phyloP scores from a whole-genome alignment of 2,113 vertebrate species.

The Anser brachyrhynchus region DNA sequence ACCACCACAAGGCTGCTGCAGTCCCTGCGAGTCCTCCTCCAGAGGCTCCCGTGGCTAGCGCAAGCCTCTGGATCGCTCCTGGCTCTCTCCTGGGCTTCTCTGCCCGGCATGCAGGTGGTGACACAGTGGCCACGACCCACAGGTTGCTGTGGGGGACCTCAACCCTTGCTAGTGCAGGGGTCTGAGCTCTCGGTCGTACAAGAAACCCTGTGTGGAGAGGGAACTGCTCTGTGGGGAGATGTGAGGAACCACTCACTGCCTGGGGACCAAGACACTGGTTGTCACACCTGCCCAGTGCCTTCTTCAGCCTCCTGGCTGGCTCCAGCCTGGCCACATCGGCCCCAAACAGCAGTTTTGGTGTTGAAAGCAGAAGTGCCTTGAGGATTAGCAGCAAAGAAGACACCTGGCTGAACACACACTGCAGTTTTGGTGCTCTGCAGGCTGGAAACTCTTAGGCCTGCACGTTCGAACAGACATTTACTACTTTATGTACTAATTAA shows the following conservation, averaged over 20 bases:
- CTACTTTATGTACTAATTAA: neutral
- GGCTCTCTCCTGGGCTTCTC: neutral
- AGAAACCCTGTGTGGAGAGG: accelerated
- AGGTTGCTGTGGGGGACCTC: neutral
- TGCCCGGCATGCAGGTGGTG: neutral
- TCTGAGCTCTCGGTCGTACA: neutral
- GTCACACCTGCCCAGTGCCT: neutral
- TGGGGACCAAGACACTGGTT: neutral
- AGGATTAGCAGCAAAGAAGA: neutral
- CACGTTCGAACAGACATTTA: neutral
- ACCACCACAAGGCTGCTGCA: neutral
- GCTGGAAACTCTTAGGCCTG: neutral
- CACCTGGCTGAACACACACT: neutral
- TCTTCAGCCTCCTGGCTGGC: neutral
- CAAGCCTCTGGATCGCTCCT: neutral
- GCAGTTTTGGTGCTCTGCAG: neutral
- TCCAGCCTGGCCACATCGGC: neutral
- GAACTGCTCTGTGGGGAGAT: neutral
- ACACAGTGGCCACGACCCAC: accelerated
- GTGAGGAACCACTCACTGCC: neutral
- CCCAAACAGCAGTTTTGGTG: neutral
- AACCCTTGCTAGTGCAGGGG: neutral
- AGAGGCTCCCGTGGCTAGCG: neutral
- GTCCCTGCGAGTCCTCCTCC: neutral
- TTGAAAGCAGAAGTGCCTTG: neutral